A percentile compares a stretch with the other conserved stretches of the same genome.
Evolutionary conservation across 2,888 invertebrate genomes (phyloP).

Genomic region (Rhyacophila evoluta): DNA sequence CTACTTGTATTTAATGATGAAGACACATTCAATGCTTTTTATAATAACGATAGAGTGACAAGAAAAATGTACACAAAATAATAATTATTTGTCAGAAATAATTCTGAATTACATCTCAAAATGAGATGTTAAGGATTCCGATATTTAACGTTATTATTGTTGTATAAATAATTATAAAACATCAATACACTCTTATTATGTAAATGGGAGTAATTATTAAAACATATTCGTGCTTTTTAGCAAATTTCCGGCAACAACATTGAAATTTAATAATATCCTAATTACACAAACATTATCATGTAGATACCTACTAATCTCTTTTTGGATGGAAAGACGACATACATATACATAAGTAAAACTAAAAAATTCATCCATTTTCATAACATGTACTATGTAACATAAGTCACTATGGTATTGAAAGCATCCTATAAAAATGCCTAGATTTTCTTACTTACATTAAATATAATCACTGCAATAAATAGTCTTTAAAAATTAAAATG

Average conservation of each 20-base stretch:
- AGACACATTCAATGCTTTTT: too few species aligned
- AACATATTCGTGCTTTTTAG: not conserved
- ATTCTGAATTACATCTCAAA: too few species aligned
- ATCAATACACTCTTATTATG: too few species aligned
- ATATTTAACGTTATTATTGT: too few species aligned
- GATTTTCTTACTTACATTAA: not conserved
- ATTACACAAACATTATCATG: not conserved
- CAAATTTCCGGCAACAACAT: not conserved
- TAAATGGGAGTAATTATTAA: not conserved
- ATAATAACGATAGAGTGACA: too few species aligned
- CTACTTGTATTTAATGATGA: too few species aligned
- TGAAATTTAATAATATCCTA: not conserved
- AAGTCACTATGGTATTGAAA: not conserved
- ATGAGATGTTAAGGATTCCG: too few species aligned
- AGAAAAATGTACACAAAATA: too few species aligned
- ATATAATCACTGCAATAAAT: not conserved
- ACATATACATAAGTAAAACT: not conserved
- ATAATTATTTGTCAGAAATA: too few species aligned
- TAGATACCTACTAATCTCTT: not conserved
- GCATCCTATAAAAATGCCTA: not conserved
- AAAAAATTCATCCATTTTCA: not conserved
- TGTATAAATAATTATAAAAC: too few species aligned
- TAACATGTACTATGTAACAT: not conserved
- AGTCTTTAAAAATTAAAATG: not conserved
- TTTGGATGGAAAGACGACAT: not conserved